phyloP scores from a whole-genome alignment of 1,140 invertebrate species.

The Linepithema humile region DNA sequence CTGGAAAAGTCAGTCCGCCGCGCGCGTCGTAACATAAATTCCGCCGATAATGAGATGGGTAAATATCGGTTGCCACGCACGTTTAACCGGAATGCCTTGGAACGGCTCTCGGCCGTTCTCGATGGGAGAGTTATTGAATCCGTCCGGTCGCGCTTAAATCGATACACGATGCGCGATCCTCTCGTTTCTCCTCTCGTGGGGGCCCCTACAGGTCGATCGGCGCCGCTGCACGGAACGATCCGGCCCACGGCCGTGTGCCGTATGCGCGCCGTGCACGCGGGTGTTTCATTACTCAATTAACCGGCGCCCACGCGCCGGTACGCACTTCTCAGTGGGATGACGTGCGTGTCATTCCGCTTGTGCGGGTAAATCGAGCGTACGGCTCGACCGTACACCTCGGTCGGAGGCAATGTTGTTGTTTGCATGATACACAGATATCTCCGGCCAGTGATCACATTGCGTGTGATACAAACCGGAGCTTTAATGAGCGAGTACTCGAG shows the following conservation, averaged over 20 bases:
- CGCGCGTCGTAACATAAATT: constrained; percentile 73
- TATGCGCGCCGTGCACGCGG: background rate
- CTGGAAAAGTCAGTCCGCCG: constrained; percentile 54
- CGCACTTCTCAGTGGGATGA: constrained; percentile 14
- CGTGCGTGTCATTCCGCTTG: constrained; percentile 38
- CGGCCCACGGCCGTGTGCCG: background rate
- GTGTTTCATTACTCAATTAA: constrained; percentile 71
- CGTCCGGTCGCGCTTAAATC: constrained; percentile 61
- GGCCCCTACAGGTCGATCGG: background rate
- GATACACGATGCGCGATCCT: constrained; percentile 48
- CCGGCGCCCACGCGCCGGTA: constrained; percentile 59
- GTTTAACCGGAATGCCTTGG: constrained; percentile 72
- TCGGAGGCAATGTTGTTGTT: constrained; percentile 43
- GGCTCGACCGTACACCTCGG: constrained; percentile 49
- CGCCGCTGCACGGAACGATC: background rate
- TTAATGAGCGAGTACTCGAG: constrained; percentile 8
- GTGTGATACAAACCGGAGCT: constrained; percentile 9
- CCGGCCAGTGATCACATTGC: constrained; percentile 52
- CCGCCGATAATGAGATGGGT: constrained; percentile 74
- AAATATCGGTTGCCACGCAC: constrained; percentile 75
- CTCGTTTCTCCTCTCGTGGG: background rate
- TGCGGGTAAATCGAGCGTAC: constrained; percentile 63
- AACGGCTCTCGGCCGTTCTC: constrained; percentile 34
- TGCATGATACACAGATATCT: constrained; percentile 15
- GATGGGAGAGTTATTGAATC: constrained; percentile 71